Conservation (phyloP, 2,113 vertebrate species). For the Orcinus orca region DNA sequence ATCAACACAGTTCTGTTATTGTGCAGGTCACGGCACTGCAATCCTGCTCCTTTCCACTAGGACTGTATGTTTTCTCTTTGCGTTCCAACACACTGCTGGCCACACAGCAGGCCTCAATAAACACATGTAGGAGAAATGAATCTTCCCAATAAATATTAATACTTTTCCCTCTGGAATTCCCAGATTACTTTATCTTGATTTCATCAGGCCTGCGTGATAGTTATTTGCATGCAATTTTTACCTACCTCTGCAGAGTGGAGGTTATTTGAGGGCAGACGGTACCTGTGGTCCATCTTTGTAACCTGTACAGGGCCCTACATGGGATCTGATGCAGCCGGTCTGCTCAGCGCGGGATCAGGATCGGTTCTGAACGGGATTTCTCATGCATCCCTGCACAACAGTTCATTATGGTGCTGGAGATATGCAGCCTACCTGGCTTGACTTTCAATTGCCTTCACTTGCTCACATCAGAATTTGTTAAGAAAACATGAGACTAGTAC, state of each 20-base stretch:
- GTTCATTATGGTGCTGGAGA: background rate
- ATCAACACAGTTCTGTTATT: background rate
- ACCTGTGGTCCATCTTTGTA: background rate
- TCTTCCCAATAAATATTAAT: background rate
- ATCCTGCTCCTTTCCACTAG: fast-evolving
- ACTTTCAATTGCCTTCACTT: background rate
- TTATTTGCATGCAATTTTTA: background rate
- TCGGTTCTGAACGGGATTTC: background rate
- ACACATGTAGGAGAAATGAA: background rate
- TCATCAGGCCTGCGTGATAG: background rate
- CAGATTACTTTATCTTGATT: too few relatives aligned
- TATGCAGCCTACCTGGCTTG: background rate
- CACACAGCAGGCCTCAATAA: background rate
- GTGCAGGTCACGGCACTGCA: fast-evolving
- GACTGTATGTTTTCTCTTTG: background rate
- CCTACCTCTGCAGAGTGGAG: background rate
- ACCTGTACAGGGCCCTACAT: background rate
- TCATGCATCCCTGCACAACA: background rate
- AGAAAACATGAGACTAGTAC: background rate
- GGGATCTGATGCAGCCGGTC: background rate
- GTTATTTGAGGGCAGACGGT: background rate
- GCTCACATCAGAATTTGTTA: background rate
- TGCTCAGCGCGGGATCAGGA: background rate
- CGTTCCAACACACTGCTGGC: background rate
- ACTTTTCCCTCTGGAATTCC: background rate